A percentile compares a stretch with the other conserved stretches of the same genome.
Evolutionary conservation across 2,113 vertebrate genomes (phyloP).

Genomic region (Callionymus lyra): DNA sequence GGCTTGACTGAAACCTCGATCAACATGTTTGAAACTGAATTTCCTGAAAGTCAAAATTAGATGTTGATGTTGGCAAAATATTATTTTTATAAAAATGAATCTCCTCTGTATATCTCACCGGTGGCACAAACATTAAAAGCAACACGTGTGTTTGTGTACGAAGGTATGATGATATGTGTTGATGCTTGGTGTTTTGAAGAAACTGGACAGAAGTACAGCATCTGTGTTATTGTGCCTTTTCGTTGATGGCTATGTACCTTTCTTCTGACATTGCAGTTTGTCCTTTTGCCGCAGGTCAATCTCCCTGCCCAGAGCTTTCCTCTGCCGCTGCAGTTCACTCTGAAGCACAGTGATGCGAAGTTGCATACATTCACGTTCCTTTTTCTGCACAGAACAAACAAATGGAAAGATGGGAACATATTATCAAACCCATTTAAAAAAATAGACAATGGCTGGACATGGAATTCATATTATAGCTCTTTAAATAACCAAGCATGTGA

Average conservation of each 20-base stretch:
- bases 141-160: not conserved
- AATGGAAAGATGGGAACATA: not conserved
- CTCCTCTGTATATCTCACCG: not conserved
- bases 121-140: not conserved
- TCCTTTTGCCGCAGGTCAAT: constrained; percentile 79
- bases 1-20: not conserved
- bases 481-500: no score
- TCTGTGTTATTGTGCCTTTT: no score
- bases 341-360: constrained; percentile 84
- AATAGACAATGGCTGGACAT: constrained; percentile 4
- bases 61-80: constrained; percentile 1
- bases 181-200: no score
- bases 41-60: not conserved
- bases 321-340: constrained; percentile 88
- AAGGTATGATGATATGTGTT: no score
- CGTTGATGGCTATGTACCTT: constrained; percentile 61
- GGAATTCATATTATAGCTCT: constrained; percentile 3
- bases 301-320: constrained; percentile 79
- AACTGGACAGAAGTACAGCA: no score
- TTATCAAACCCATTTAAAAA: no score
- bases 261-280: constrained; percentile 70
- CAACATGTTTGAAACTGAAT: constrained; percentile 1
- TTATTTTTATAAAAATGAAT: not conserved
- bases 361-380: constrained; percentile 88
- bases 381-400: constrained; percentile 71